phyloP scores from a whole-genome alignment of 2,888 invertebrate species.

The Creontiades dilutus region DNA sequence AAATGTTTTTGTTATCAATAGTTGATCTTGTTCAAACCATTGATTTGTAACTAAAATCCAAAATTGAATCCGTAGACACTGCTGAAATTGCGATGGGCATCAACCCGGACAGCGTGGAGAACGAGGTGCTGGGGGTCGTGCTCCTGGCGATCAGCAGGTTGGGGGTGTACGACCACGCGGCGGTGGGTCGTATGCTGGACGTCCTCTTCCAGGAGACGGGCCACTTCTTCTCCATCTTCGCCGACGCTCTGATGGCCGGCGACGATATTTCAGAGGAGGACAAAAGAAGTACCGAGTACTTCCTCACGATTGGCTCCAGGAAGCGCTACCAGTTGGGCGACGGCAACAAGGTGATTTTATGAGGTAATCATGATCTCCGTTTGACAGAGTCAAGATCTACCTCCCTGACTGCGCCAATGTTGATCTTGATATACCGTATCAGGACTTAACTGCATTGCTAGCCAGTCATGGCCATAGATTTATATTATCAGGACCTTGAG shows the following conservation, averaged over 20 bases:
- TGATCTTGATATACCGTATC: no score
- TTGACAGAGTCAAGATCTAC: no score
- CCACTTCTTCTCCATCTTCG: conserved; percentile 15
- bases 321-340: neutral
- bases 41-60: no score
- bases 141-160: neutral
- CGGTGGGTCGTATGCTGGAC: conserved; percentile 33
- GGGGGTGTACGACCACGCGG: conserved; percentile 19
- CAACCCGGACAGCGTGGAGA: neutral
- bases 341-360: conserved; percentile 16
- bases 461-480: no score
- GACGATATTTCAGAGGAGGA: conserved; percentile 15
- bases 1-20: no score
- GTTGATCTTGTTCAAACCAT: no score
- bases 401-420: no score
- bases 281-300: neutral
- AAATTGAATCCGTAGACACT: neutral
- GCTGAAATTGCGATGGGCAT: neutral
- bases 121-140: neutral
- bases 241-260: neutral
- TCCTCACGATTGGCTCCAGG: conserved; percentile 15
- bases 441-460: no score
- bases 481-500: no score
- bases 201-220: neutral
- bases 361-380: neutral